Base-by-base conservation (phyloP, 2,113 vertebrate genomes). In the Oplegnathus fasciatus region DNA sequence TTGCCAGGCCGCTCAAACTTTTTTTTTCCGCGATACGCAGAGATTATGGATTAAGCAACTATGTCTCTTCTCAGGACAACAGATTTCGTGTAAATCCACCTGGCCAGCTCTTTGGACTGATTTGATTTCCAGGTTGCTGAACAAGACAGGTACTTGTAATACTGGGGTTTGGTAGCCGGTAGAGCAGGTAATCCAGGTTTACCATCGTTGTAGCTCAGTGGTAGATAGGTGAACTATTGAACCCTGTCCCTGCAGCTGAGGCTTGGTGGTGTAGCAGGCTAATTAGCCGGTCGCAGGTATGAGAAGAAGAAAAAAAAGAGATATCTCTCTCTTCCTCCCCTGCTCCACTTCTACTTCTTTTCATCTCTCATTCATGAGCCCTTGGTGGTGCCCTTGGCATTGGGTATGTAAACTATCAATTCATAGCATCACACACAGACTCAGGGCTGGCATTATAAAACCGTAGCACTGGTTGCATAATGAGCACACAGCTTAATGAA, bases 321-420 rank as follows among this genome's bases (percentile, higher is more conserved):
- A 60, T 80, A 57, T 75, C 64, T 69, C 82, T 84, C 86, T 86
- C 77, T 88, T 84, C 76, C 85, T 89, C 84, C 65, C 65, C 48
- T 80, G 55, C 89, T 89, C 88, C 82, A 87, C 82, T 90, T 91
- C 80, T 87, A 75, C 81, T 91, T 86, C 91, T 90, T 94, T 94
- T 93, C 89, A 95, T 94, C 91, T 94, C 89, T 90, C 92, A 93
- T 94, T 93, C 90, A 94, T 93, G 93, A 95, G 93, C 89, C 93
- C 91, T 94, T 93, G 91, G 89, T 93, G 82, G 80, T 93, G 93
- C 92, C 93, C 93, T 93, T 94, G 93, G 93, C 93, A 91, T 88
- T 90, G 91, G 86, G 76, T 91, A 91, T 88, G 89, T 93, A 94
- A 90, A 94, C 93, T 92, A 93, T 93, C 89, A 90, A 84, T 93